Base-by-base conservation (phyloP, 2,113 vertebrate genomes). In the Trichomycterus rosablanca region DNA sequence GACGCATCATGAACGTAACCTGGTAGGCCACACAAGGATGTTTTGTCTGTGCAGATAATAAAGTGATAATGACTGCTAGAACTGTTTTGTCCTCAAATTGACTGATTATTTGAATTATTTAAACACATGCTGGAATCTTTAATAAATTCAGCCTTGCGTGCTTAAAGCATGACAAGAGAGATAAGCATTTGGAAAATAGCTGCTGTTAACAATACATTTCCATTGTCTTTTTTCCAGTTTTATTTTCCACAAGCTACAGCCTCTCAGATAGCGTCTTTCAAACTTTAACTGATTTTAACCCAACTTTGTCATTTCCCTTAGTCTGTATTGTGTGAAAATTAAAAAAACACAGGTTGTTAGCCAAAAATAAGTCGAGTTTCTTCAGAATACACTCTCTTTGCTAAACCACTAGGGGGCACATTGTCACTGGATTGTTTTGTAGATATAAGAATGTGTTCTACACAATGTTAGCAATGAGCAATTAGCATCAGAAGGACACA, bases 401-500 rank as follows among this genome's bases (percentile, higher is more conserved):
- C 14, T 40, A 3, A 26, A 52, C 63, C 69, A 67, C 63, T 71
- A 67, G 69, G 58, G 58, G 69, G 58, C 52, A 42, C 52, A 62
- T 71, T 23, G n/a, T 46, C 20, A 40, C 37, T 66, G 30, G 23
- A 20, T 28, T 61, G 39, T 8, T 4, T 32, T 32, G n/a, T n/a
- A n/a, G n/a, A n/a, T n/a, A n/a, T n/a, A n/a, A n/a, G n/a, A n/a
- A n/a, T n/a, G n/a, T n/a, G n/a, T n/a, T n/a, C n/a, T n/a, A n/a
- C n/a, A n/a, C n/a, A n/a, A n/a, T n/a, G n/a, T n/a, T n/a, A n/a
- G n/a, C n/a, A n/a, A n/a, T n/a, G n/a, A n/a, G n/a, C n/a, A n/a
- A n/a, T n/a, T n/a, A n/a, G n/a, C n/a, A n/a, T n/a, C n/a, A n/a
- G n/a, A n/a, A n/a, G n/a, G n/a, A n/a, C n/a, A n/a, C n/a, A n/a